These are phyloP conservation scores for Pandemis heparana DNA, from an alignment of 2,888 invertebrate genomes.

Conservation along the genomic window DNA sequence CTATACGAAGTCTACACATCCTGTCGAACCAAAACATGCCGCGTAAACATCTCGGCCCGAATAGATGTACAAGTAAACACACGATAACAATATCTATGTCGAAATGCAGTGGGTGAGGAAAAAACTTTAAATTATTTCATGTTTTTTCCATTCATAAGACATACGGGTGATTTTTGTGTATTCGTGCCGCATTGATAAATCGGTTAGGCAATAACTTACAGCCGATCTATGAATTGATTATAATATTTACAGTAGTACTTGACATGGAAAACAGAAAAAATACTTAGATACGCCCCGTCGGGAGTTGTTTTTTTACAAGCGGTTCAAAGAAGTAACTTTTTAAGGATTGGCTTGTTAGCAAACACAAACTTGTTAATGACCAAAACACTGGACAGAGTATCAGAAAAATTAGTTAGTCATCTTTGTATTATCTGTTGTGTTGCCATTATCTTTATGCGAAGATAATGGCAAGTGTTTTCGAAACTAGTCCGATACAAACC, in stretches of 20 bases:
- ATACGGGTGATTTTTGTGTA: constrained; percentile 19
- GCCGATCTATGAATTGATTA: background rate
- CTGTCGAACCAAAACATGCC: constrained; percentile 33
- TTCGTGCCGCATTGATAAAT: constrained; percentile 9
- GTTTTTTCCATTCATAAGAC: constrained; percentile 19
- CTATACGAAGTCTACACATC: constrained; percentile 27
- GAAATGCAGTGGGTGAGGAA: constrained; percentile 36
- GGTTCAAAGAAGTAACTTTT: background rate
- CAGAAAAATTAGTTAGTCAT: no score
- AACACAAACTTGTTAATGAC: background rate
- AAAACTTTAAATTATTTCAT: constrained; percentile 15
- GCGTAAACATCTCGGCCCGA: constrained; percentile 38
- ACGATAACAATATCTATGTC: constrained; percentile 35
- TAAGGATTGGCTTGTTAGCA: background rate
- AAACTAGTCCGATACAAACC: no score
- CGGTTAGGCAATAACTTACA: background rate
- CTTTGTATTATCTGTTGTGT: no score
- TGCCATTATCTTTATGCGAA: no score
- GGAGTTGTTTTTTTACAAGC: background rate
- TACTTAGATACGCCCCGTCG: no score
- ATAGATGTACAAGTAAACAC: constrained; percentile 26
- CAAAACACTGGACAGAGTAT: no score
- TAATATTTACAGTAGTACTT: background rate
- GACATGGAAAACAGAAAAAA: background rate
- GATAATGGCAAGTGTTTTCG: no score